Base-by-base conservation (phyloP, 2,113 vertebrate species). In the Heloderma charlesbogerti region DNA sequence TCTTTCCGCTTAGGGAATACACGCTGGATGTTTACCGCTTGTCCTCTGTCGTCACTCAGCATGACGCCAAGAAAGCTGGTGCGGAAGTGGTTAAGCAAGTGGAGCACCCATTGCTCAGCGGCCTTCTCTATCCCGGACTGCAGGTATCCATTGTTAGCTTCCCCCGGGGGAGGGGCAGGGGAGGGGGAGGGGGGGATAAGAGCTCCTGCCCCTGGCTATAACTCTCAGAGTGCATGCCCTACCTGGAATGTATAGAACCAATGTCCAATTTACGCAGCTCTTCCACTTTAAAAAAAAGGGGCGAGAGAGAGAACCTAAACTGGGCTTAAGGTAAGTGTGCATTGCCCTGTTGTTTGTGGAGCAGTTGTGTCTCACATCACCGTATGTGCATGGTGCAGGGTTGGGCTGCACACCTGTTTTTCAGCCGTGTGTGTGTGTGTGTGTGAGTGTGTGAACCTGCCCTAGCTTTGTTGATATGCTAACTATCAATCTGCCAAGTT, bases 51-150 rank as follows among this genome's bases (percentile, higher is more conserved):
- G 98, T 99, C 94, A 99, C 99, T 0, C 98, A 99, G 90, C 99
- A 99, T 0, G 99, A 99, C 0, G 98, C 99, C 1, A 99, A 99
- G 97, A 99, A 99, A 95, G 99, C 99, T 0, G 99, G 99, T 31
- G 99, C 99, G 0, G 99, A 99, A 96, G 99, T 99, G 12, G 99
- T 99, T 40, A 99, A 99, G 96, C 99, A 99, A 94, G 99, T 99
- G 96, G 99, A 99, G 84, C 98, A 99, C 86, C 99, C 99, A 0
- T 94, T 99, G 94, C 97, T 99, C 88, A 99, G 99, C 13, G 99
- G 99, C 12, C 98, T 99, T 71, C 98, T 99, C n/a, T 99, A 99
- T 95, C 99, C 99, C 0, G 99, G 98, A 94, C 96, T 99, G 48
- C 99, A 99, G 99, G 99, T 99, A 96, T 1, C n/a, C n/a, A 0